These are phyloP conservation scores for Oreochromis tanganicae DNA, from an alignment of 2,113 vertebrate genomes.

Conservation along the genomic window DNA sequence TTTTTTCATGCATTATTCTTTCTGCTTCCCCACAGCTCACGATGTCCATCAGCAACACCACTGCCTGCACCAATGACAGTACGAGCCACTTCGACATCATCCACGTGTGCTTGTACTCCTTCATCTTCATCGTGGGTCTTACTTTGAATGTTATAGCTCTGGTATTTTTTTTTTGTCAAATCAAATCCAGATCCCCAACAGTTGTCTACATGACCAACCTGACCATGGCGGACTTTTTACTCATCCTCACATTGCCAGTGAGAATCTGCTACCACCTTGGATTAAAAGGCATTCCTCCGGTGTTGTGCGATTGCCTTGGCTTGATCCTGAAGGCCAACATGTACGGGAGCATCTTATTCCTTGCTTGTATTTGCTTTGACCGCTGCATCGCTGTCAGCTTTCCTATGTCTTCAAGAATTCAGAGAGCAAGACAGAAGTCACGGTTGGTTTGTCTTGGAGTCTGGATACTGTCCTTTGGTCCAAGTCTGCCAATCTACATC, in stretches of 20 bases:
- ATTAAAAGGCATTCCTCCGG: fast-evolving
- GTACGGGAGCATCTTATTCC: slow-evolving; percentile 74
- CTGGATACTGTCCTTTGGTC: slow-evolving; percentile 58
- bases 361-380: slow-evolving; percentile 69
- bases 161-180: slow-evolving; percentile 43
- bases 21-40: background rate
- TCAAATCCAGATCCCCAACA: slow-evolving; percentile 60
- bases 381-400: slow-evolving; percentile 69
- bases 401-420: slow-evolving; percentile 51
- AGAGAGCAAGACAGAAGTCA: slow-evolving; percentile 51
- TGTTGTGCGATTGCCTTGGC: slow-evolving; percentile 38
- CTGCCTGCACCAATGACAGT: fast-evolving
- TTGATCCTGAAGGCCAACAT: slow-evolving; percentile 71
- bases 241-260: slow-evolving; percentile 63
- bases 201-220: slow-evolving; percentile 73
- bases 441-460: slow-evolving; percentile 52
- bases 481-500: slow-evolving; percentile 53
- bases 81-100: background rate
- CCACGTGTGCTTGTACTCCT: slow-evolving; percentile 22
- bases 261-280: slow-evolving; percentile 49
- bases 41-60: background rate
- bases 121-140: slow-evolving; percentile 30
- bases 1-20: background rate
- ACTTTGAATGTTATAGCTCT: slow-evolving; percentile 54
- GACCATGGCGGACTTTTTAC: slow-evolving; percentile 59